Percentiles rank a stretch among this genome's conserved stretches.
phyloP scores from a whole-genome alignment of 2,888 invertebrate species.

The Phasia obesa region DNA sequence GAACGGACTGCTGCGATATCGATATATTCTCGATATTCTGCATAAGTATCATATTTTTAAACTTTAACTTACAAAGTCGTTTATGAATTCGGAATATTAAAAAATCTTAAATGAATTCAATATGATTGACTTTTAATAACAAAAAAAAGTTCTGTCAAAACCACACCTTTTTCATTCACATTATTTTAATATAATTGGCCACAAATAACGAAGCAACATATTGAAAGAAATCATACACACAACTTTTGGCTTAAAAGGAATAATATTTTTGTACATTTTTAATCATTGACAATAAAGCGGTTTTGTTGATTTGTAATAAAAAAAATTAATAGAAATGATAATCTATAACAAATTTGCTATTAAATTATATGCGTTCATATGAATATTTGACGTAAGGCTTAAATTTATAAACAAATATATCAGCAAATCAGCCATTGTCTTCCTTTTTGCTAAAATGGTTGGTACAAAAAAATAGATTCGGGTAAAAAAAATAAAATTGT shows the following conservation, averaged over 20 bases:
- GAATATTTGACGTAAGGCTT: not conserved
- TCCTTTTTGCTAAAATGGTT: not conserved
- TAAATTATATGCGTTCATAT: not conserved
- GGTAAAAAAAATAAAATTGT: not conserved
- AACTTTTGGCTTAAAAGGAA: not conserved
- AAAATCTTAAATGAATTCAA: too few species aligned
- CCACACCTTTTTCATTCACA: not conserved
- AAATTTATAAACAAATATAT: too few species aligned
- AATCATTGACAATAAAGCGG: not conserved
- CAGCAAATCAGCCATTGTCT: not conserved
- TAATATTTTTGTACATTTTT: not conserved
- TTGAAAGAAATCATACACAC: not conserved
- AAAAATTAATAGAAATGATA: not conserved
- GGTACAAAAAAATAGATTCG: not conserved
- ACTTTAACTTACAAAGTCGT: too few species aligned
- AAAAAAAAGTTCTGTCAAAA: not conserved
- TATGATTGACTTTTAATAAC: not conserved
- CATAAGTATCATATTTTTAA: too few species aligned
- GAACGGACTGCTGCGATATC: too few species aligned
- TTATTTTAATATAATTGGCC: too few species aligned
- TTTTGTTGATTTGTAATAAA: not conserved
- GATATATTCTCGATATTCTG: too few species aligned
- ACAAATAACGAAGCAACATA: not conserved
- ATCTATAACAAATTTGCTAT: constrained; percentile 39
- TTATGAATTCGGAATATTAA: too few species aligned